Conservation (phyloP, 2,888 invertebrate genomes). For the Ptilodon capucinus region DNA sequence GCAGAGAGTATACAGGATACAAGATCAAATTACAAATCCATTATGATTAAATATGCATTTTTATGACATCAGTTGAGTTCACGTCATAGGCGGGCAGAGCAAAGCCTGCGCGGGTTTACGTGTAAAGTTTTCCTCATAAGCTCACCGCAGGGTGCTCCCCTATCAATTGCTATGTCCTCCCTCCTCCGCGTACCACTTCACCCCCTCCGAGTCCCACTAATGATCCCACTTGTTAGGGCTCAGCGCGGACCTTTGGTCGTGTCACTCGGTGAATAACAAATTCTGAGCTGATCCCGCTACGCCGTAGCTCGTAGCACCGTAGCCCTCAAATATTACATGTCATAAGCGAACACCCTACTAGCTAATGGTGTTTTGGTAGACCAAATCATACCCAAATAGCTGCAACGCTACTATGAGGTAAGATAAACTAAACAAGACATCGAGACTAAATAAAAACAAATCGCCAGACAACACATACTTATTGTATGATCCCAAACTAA, state of each 20-base stretch:
- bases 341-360: conserved; percentile 34
- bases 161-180: conserved; percentile 68
- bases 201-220: conserved; percentile 62
- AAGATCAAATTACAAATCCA: not conserved
- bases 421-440: too few relatives aligned
- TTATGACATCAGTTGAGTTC: conserved; percentile 52
- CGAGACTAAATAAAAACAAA: too few relatives aligned
- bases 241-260: conserved; percentile 74
- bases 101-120: conserved; percentile 63
- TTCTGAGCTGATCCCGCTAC: conserved; percentile 66
- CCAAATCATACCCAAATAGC: too few relatives aligned
- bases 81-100: conserved; percentile 36
- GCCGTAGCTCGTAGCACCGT: conserved; percentile 40
- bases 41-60: conserved; percentile 34
- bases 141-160: conserved; percentile 74
- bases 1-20: not conserved
- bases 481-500: too few relatives aligned
- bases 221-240: conserved; percentile 81
- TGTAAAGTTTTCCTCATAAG: conserved; percentile 78
- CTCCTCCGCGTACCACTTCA: conserved; percentile 30
- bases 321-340: conserved; percentile 47
- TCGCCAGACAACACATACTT: too few relatives aligned
- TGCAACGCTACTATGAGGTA: too few relatives aligned
- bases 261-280: conserved; percentile 80
- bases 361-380: conserved; percentile 19